A percentile compares a stretch with the other conserved stretches of the same genome.
Conservation (phyloP, 1,140 invertebrate species). For the Pachypsylla venusta region DNA sequence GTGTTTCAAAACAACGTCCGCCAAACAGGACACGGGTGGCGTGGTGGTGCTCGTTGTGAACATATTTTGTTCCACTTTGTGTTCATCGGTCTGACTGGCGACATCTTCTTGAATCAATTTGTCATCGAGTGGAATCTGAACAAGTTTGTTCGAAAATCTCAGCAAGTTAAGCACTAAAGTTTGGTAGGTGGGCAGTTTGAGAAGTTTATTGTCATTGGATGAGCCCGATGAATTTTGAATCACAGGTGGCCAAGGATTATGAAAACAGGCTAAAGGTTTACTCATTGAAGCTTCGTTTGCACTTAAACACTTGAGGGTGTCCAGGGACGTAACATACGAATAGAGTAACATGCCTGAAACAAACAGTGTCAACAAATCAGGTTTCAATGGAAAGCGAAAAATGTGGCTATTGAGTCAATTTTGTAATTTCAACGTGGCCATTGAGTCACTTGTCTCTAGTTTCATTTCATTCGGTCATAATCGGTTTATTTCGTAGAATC, state of each 20-base stretch:
- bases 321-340: not conserved
- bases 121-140: slow-evolving; percentile 30
- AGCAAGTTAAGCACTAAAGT: slow-evolving; percentile 26
- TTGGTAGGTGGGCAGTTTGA: slow-evolving; percentile 26
- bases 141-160: slow-evolving; percentile 31
- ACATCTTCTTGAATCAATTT: slow-evolving; percentile 13
- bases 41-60: slow-evolving; percentile 29
- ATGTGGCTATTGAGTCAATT: too few relatives aligned
- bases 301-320: slow-evolving; percentile 2
- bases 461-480: too few relatives aligned
- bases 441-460: too few relatives aligned
- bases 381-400: too few relatives aligned
- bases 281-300: not conserved
- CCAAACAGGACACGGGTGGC: slow-evolving; percentile 48
- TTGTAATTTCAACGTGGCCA: too few relatives aligned
- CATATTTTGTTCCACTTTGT: slow-evolving; percentile 44
- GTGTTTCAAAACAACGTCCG: slow-evolving; percentile 45
- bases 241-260: slow-evolving; percentile 26
- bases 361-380: not conserved
- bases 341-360: slow-evolving; percentile 6
- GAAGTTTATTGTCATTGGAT: slow-evolving; percentile 24
- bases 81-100: slow-evolving; percentile 55
- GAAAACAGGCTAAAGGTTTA: not conserved
- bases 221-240: slow-evolving; percentile 25
- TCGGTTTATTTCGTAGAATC: too few relatives aligned